Base-by-base conservation (phyloP, 2,113 vertebrate genomes). In the Chionomys nivalis region DNA sequence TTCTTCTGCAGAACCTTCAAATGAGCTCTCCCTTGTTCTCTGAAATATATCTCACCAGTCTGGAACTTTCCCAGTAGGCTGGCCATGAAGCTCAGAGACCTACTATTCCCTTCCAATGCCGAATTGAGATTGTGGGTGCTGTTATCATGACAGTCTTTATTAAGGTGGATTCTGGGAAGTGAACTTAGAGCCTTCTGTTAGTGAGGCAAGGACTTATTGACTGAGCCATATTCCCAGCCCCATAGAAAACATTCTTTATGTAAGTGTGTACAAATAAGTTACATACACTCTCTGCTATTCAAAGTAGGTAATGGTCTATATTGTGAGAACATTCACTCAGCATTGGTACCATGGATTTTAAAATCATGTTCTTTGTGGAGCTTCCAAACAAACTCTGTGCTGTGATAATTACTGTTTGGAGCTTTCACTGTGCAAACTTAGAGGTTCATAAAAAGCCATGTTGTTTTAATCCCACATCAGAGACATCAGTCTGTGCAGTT, bases 321-420 rank as follows among this genome's bases (percentile, higher is more conserved):
- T 5, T 36, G 14, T 63, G 47, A n/a, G 36, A 90, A 76, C 36
- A 78, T 5, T 68, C 42, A 77, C 52, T 91, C 23, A 77, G 90
- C 52, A 89, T 65, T 68, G 78, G 68, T 14, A 72, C 12, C 77
- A 39, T 4, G 10, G 65, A 49, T 91, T 94, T 2, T 47, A 65
- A 92, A 97, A 87, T 77, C 70, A 49, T 89, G 68, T 5, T 39
- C 78, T 94, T 91, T 65, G 52, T 68, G 96, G 93, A 52, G 21
- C 87, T 94, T 76, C 82, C 77, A 95, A 89, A 93, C 77, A 95
- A 88, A 94, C 78, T 91, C 44, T 61, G n/a, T 92, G 87, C 90
- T 91, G 87, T 87, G 88, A 94, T 95, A 95, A 97, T 96, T 93
- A 96, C 13, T 94, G 86, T 93, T 95, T 96, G 75, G 78, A 49